Percentiles rank a stretch among this genome's conserved stretches.
These are phyloP conservation scores for Plotosus lineatus DNA, from an alignment of 2,113 vertebrate genomes.

Conservation along the genomic window DNA sequence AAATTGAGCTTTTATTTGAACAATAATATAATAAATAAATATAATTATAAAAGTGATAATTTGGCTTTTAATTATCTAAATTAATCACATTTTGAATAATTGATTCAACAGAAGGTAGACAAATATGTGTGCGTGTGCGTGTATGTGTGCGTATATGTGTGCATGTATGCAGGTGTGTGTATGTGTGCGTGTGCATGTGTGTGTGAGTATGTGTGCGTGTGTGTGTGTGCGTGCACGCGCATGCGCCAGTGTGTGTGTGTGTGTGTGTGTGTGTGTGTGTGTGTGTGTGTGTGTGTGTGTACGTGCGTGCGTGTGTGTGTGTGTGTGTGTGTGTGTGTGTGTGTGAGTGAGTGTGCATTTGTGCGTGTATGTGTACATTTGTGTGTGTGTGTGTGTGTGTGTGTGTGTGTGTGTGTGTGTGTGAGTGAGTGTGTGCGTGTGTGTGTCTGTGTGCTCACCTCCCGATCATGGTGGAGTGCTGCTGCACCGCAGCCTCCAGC, in stretches of 20 bases:
- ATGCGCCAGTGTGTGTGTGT: slow-evolving; percentile 30
- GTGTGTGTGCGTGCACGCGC: too few relatives aligned
- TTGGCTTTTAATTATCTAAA: background rate
- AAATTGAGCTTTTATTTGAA: background rate
- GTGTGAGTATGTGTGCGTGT: background rate
- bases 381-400: slow-evolving; percentile 17
- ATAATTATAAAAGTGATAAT: too few relatives aligned
- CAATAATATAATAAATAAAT: background rate
- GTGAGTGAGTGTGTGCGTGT: slow-evolving; percentile 20
- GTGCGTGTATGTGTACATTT: slow-evolving; percentile 15
- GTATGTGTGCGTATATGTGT: background rate
- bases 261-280: slow-evolving; percentile 21
- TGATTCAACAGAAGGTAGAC: background rate
- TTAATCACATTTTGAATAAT: too few relatives aligned
- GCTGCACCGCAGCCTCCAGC: slow-evolving; percentile 81
- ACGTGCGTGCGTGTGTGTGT: slow-evolving; percentile 15
- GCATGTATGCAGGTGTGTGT: slow-evolving; percentile 31
- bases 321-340: slow-evolving; percentile 21
- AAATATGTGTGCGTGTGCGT: background rate
- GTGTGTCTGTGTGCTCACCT: slow-evolving; percentile 67
- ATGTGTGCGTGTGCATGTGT: slow-evolving; percentile 26
- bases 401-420: background rate
- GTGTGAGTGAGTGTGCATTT: background rate
- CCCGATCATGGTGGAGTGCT: slow-evolving; percentile 83
- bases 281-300: background rate